These are phyloP conservation scores for Deladenus siricidicola DNA, from an alignment of 2,888 invertebrate species.

Conservation along the genomic window DNA sequence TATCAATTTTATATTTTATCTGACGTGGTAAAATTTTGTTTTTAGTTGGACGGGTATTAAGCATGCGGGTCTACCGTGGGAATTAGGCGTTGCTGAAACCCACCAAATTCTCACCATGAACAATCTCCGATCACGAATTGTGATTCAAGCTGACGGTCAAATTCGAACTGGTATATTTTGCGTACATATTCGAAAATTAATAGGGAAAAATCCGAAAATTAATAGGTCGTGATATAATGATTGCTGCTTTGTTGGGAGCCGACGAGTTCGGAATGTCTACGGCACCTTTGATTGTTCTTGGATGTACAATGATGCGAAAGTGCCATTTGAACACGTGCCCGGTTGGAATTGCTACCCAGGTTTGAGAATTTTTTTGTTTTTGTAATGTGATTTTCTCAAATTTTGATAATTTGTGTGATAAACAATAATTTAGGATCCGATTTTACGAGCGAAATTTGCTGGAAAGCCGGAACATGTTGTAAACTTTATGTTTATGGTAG, in stretches of 20 bases:
- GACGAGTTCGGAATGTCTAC: conserved; percentile 85
- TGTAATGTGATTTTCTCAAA: not conserved
- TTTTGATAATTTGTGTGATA: not conserved
- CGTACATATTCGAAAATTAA: conserved; percentile 30
- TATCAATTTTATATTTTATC: too few relatives aligned
- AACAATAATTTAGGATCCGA: conserved; percentile 73
- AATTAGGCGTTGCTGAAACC: conserved; percentile 92
- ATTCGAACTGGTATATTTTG: conserved; percentile 66
- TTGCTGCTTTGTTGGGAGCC: conserved; percentile 88
- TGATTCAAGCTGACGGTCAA: conserved; percentile 92
- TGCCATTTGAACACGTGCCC: conserved; percentile 98
- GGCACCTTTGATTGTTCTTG: conserved; percentile 90
- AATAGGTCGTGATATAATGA: conserved; percentile 80
- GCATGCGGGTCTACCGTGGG: conserved; percentile 93
- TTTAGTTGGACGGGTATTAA: conserved; percentile 89
- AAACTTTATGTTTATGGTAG: conserved; percentile 92
- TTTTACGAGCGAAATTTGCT: conserved; percentile 84
- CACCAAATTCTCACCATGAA: conserved; percentile 68
- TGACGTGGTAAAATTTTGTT: not conserved
- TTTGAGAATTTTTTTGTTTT: conserved; percentile 24
- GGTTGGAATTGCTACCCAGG: conserved; percentile 93
- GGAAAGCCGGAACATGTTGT: conserved; percentile 95
- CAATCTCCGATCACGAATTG: conserved; percentile 69
- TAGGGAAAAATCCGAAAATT: conserved; percentile 5
- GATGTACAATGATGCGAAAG: conserved; percentile 99